Evolutionary conservation across 2,888 invertebrate genomes (phyloP).

Genomic region (Drosophila kuntzei): DNA sequence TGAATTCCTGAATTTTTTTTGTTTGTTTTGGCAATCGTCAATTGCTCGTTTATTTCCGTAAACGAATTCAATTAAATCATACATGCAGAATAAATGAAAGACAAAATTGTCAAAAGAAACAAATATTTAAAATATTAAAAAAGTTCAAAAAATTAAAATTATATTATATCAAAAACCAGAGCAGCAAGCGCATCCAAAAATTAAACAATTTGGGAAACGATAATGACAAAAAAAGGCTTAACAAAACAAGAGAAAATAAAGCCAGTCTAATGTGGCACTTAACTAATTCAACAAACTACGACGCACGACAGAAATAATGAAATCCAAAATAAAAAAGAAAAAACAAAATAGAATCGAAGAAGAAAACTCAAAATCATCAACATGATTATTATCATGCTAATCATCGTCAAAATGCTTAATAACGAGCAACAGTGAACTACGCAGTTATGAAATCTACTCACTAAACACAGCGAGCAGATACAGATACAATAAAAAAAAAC

Average conservation of each 20-base stretch:
- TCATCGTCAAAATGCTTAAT: conserved; percentile 19
- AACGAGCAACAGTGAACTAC: conserved; percentile 14
- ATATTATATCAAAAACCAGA: conserved; percentile 20
- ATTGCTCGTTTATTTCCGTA: conserved; percentile 73
- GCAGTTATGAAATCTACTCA: conserved; percentile 24
- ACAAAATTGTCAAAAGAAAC: conserved; percentile 38
- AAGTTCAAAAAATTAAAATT: conserved; percentile 19
- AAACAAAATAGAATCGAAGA: conserved; percentile 29
- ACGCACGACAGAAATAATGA: conserved; percentile 56
- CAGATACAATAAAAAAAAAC: conserved; percentile 19
- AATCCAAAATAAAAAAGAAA: conserved; percentile 57
- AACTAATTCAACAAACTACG: conserved; percentile 80
- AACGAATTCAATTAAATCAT: conserved; percentile 77
- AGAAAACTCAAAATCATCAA: conserved; percentile 68
- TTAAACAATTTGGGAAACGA: conserved; percentile 36
- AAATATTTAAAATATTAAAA: conserved; percentile 62
- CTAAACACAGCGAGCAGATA: conserved; percentile 6
- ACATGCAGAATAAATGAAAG: conserved; percentile 36
- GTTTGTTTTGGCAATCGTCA: conserved; percentile 55
- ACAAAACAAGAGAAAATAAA: conserved; percentile 32
- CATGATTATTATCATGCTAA: conserved; percentile 28
- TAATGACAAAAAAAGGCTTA: conserved; percentile 31
- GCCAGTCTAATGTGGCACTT: conserved; percentile 68
- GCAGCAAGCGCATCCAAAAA: conserved; percentile 20
- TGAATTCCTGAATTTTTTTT: conserved; percentile 27